These are phyloP conservation scores for Ellobium chinense DNA, from an alignment of 2,888 invertebrate genomes.

Conservation along the genomic window DNA sequence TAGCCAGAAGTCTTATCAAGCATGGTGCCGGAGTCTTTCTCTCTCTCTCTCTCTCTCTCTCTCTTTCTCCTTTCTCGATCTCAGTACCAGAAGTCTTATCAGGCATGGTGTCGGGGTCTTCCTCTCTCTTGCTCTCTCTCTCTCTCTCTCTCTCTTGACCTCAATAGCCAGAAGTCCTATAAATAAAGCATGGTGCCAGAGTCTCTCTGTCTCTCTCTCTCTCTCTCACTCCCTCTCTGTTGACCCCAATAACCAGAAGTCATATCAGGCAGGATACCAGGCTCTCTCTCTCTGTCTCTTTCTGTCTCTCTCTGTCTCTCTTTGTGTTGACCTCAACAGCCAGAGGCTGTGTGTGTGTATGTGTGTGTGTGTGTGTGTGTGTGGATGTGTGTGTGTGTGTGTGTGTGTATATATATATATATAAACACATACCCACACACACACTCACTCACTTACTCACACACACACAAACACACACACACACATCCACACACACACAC, in stretches of 20 bases:
- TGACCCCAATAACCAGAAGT: not conserved
- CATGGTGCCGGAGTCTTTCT: no score
- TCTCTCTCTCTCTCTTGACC: not conserved
- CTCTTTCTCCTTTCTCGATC: no score
- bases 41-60: conserved; percentile 1
- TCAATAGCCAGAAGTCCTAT: no score
- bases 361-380: not conserved
- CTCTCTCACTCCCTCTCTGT: not conserved
- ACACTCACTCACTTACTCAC: no score
- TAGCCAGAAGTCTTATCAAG: no score
- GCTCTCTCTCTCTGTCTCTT: not conserved
- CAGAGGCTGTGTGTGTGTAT: not conserved
- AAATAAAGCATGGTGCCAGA: no score
- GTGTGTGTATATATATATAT: not conserved
- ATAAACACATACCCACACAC: no score
- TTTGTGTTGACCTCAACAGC: not conserved
- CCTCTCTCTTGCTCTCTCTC: not conserved
- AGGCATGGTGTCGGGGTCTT: not conserved
- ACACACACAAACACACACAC: no score
- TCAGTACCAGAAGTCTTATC: no score
- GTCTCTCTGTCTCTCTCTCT: not conserved
- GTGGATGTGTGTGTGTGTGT: not conserved
- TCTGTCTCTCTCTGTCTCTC: no score
- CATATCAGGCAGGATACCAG: no score
- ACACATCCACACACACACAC: no score